Base-by-base conservation (phyloP, 2,113 vertebrate genomes). In the Hippocampus zosterae region DNA sequence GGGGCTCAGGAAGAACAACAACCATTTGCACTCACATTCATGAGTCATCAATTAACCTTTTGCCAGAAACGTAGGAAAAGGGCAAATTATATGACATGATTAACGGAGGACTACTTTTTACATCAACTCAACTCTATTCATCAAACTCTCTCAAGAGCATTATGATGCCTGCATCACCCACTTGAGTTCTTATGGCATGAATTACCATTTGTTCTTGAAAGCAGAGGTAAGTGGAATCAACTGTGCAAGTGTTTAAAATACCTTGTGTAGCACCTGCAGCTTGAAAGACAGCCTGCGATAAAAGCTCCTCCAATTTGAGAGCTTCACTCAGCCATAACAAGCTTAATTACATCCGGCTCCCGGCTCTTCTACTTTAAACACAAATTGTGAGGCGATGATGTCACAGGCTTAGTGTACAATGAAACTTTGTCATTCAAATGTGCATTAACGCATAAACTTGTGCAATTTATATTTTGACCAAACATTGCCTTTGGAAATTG, bases 181-280 rank as follows among this genome's bases (percentile, higher is more conserved):
- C 42, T 72, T 27, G 13, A 13, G 3, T 53, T 73, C 25, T 67
- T n/a, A 11, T 23, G 52, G n/a, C 33, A n/a, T 55, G 65, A 21
- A 48, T 37, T 61, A 52, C 21, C 5, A 52, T 55, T 66, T 69
- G 71, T 71, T 82, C 70, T 42, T 62, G 63, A 80, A 67, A 72
- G 46, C 63, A 61, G 61, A 67, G 68, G 19, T 56, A 61, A 55
- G 52, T 37, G 61, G 71, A 79, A 69, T 77, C 50, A 37, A 56
- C 61, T 56, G 75, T 68, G 82, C 72, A 82, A 16, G 23, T 27
- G 23, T 27, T 79, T 81, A 15, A 53, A 18, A 67, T 42, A 76
- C 64, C 61, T 79, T 56, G 66, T 71, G 70, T 59, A 55, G 76
- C 82, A 84, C 82, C 84, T 88, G 88, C 73, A 73, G 72, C 70